Base-by-base conservation (phyloP, 2,797 vertebrate genomes). In the Taeniopygia guttata region DNA sequence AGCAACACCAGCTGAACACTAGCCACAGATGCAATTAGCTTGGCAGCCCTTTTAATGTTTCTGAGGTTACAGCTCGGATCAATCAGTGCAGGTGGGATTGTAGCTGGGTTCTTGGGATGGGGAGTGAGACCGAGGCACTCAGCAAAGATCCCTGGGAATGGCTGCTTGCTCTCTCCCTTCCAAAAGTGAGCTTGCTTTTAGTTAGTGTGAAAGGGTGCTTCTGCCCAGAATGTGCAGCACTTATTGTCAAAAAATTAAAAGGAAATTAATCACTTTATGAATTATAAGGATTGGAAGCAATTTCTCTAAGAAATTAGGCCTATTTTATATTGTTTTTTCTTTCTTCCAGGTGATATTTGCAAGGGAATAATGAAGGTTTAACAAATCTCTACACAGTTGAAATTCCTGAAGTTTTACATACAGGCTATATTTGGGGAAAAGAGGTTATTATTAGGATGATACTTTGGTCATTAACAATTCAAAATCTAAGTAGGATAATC, bases 101-200 rank as follows among this genome's bases (percentile, higher is more conserved):
- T 22, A 84, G 34, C 58, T 43, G 84, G 21, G 25, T 48, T 81
- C 17, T 7, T 14, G 5, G 56, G 22, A 74, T 27, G 18, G 45
- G 42, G 36, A 14, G 34, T 3, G 26, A 79, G 32, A 62, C 2
- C 0, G 6, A 72, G 30, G 34, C 23, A 29, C 42, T 38, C 2
- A 0, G 11, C 2, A 1, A 23, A 68, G 38, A 52, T 86, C 15
- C n/a, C n/a, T 2, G 2, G 55, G 43, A 84, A 64, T 0, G 1
- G 18, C 72, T 76, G 36, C 30, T 91, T 62, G 60, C 54, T 45
- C 11, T 51, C 32, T 67, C 27, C 58, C 19, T 84, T 89, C 67
- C 21, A 40, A 75, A 69, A 60, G 17, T 32, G 38, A 78, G 66
- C 81, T 86, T 55, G 19, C 11, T 80, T 90, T 79, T 54, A 38